Evolutionary conservation across 2,113 vertebrate species (phyloP), one percentile per base, ranked within the genome.

Genomic region (Agapornis roseicollis): DNA sequence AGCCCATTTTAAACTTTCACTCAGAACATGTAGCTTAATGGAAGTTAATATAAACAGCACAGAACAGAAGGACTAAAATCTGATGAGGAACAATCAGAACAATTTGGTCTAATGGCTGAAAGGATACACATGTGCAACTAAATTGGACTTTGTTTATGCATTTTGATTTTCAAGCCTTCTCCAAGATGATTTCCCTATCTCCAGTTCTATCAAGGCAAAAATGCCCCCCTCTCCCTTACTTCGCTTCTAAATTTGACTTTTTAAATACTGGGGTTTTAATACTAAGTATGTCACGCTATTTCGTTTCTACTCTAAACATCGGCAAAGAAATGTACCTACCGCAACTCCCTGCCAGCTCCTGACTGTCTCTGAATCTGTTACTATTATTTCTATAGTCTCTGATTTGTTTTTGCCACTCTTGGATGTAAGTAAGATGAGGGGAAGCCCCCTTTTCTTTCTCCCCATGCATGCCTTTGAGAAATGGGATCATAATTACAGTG

Each of bases 21-120:
- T 97, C 95, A 97, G 92, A 97, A 97, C 91, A 96, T 74, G 94
- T 73, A 94, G 91, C 95, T 97, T 98, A 98, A 98, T 98, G 97
- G 97, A 98, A 98, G 93, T 97, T 98, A 97, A 95, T 88, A 86
- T 98, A 98, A 98, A 98, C 97, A 98, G 93, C 63, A 91, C 13
- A 12, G 95, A 96, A 96, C 95, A 97, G 96, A 96, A 97, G 96
- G 97, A 90, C 94, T 96, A 95, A 93, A 97, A 97, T 94, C 96
- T 95, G 97, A 98, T 97, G 94, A 97, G 96, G 82, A 92, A 82
- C 91, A 96, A 82, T 88, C 84, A 97, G 86, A 86, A 93, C 92
- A 93, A 96, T 97, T 97, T 94, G 92, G 89, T 95, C 95, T 90
- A 92, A 73, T 74, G 84, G 68, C 80, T 90, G 85, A 96, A 97